phyloP scores from a whole-genome alignment of 2,888 invertebrate genomes.

The Drosophila nr. fundita region DNA sequence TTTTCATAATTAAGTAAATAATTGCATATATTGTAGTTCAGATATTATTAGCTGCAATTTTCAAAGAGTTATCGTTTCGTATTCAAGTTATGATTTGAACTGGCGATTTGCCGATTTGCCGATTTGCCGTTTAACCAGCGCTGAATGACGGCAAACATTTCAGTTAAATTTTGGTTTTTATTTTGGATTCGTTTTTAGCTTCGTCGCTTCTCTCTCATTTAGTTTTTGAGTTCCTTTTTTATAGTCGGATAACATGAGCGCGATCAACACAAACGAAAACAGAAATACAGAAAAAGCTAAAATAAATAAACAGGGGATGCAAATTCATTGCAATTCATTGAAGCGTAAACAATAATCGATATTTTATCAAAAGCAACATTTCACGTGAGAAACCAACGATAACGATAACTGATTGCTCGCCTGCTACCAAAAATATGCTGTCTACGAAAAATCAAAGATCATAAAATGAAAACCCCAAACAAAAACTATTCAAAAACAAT shows the following conservation, averaged over 20 bases:
- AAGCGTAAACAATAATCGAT: constrained; percentile 65
- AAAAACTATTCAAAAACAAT: constrained; percentile 5
- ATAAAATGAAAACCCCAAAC: constrained; percentile 14
- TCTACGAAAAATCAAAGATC: constrained; percentile 38
- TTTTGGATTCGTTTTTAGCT: constrained; percentile 34
- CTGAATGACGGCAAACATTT: constrained; percentile 42
- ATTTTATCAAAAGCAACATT: constrained; percentile 68
- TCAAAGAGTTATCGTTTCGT: constrained; percentile 28
- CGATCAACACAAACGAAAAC: constrained; percentile 40
- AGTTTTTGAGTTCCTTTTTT: constrained; percentile 39
- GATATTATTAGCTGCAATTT: constrained; percentile 55
- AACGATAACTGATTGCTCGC: constrained; percentile 64
- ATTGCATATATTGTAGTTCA: constrained; percentile 67
- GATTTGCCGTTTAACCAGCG: constrained; percentile 26
- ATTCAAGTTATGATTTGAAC: constrained; percentile 29
- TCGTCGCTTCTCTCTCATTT: constrained; percentile 49
- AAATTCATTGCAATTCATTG: constrained; percentile 54
- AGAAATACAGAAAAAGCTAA: constrained; percentile 17
- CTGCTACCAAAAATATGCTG: constrained; percentile 71
- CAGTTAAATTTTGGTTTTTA: constrained; percentile 18
- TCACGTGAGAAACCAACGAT: constrained; percentile 42
- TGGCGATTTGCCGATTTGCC: constrained; percentile 10
- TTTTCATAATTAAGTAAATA: constrained; percentile 45
- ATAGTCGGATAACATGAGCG: constrained; percentile 51
- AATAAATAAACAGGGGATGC: constrained; percentile 63